Evolutionary conservation across 2,113 vertebrate genomes (phyloP).

Genomic region (Steatornis caripensis): DNA sequence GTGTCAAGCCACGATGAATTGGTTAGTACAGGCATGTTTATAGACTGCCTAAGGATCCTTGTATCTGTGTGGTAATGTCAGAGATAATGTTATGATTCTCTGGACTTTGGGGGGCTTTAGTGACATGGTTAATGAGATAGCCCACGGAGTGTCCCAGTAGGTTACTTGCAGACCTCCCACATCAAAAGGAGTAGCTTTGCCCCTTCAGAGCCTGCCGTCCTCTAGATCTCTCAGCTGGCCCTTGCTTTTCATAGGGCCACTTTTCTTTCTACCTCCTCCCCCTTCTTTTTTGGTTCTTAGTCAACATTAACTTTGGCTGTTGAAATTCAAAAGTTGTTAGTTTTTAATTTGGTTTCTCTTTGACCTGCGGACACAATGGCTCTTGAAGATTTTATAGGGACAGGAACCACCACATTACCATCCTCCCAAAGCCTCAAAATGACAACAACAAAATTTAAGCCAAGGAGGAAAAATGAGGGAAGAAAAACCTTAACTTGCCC

Average conservation of each 20-base stretch:
- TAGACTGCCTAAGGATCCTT: conserved; percentile 86
- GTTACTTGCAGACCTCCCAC: conserved; percentile 93
- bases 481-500: background rate
- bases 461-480: background rate
- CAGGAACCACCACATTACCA: background rate
- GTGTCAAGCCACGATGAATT: conserved; percentile 84
- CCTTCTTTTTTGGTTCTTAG: conserved; percentile 54
- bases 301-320: conserved; percentile 71
- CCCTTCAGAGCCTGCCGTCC: conserved; percentile 64
- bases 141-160: conserved; percentile 86
- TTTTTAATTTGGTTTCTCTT: conserved; percentile 72
- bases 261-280: background rate
- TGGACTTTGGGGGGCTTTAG: conserved; percentile 89
- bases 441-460: background rate
- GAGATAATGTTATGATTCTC: conserved; percentile 96
- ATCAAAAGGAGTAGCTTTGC: conserved; percentile 86
- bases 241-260: conserved; percentile 56
- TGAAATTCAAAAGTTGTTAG: conserved; percentile 73
- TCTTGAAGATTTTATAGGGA: conserved; percentile 31
- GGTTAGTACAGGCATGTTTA: conserved; percentile 89
- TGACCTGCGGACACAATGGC: conserved; percentile 64
- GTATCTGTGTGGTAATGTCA: conserved; percentile 93
- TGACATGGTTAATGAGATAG: conserved; percentile 98
- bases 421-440: background rate
- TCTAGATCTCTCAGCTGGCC: conserved; percentile 74